Evolutionary conservation across 2,797 vertebrate species (phyloP).

Genomic region (Tinamus major): DNA sequence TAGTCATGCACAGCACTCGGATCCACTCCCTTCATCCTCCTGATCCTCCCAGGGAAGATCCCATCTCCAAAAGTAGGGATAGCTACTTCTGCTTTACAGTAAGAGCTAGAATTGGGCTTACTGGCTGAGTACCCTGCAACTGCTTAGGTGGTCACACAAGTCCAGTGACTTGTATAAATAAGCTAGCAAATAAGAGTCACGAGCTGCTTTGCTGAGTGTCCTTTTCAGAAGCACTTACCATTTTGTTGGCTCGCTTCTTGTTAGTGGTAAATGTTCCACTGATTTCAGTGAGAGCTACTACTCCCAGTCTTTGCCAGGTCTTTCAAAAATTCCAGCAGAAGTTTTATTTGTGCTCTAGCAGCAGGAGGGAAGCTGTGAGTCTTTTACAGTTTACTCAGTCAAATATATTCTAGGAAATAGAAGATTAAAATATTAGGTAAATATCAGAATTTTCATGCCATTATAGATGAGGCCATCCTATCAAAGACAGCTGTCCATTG

Average conservation of each 20-base stretch:
- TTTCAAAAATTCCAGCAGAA: not conserved
- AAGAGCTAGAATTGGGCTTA: not conserved
- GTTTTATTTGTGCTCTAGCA: not conserved
- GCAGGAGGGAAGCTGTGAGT: not conserved
- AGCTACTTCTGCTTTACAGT: not conserved
- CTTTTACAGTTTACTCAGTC: not conserved
- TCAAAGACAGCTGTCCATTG: not conserved
- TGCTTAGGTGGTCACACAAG: not conserved
- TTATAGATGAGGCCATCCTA: not conserved
- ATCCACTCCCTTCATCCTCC: not conserved
- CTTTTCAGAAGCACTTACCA: not conserved
- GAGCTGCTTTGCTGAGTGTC: not conserved
- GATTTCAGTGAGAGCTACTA: not conserved
- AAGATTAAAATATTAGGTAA: not conserved
- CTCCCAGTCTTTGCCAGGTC: not conserved
- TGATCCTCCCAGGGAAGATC: not conserved
- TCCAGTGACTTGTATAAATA: accelerated
- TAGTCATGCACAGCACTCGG: accelerated
- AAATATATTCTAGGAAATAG: not conserved
- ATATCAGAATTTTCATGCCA: not conserved
- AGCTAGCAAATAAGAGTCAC: not conserved
- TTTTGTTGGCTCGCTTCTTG: not conserved
- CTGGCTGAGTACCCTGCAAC: not conserved
- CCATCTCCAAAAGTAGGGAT: not conserved
- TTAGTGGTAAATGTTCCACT: not conserved